Evolutionary conservation across 2,888 invertebrate genomes (phyloP).

Genomic region (Diaperis boleti): DNA sequence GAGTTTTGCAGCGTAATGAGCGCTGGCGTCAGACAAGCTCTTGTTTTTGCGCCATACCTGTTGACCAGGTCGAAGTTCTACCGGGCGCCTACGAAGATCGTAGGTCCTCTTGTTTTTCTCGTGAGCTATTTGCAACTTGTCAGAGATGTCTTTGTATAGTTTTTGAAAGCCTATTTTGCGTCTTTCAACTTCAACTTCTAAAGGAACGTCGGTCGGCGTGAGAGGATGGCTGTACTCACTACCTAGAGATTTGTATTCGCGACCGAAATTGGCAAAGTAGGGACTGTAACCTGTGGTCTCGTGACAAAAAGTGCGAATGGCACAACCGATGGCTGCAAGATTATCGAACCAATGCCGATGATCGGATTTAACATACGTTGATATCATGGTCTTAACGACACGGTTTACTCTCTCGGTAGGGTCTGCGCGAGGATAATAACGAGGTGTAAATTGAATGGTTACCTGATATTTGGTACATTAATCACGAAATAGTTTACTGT

Average conservation of each 20-base stretch:
- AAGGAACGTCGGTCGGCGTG: no score
- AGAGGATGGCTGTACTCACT: no score
- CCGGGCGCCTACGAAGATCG: not conserved
- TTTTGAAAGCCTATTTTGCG: no score
- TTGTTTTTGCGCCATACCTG: no score
- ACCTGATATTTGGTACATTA: not conserved
- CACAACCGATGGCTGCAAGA: constrained; percentile 40
- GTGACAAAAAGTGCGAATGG: constrained; percentile 41
- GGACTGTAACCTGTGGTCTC: constrained; percentile 44
- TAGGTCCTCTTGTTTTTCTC: not conserved
- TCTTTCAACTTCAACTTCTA: no score
- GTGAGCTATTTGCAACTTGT: not conserved
- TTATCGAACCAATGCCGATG: constrained; percentile 40
- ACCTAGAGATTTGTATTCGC: no score
- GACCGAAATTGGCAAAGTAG: constrained; percentile 41
- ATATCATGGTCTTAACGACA: no score
- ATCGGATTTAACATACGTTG: constrained; percentile 33
- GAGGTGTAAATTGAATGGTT: not conserved
- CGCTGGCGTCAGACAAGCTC: no score
- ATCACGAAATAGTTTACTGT: constrained; percentile 34
- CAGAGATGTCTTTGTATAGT: not conserved
- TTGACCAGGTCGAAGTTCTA: no score
- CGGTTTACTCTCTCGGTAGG: no score
- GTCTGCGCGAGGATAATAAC: not conserved
- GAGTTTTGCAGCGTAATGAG: no score